Conservation (phyloP, 1,140 invertebrate genomes). For the Pissodes strobi region DNA sequence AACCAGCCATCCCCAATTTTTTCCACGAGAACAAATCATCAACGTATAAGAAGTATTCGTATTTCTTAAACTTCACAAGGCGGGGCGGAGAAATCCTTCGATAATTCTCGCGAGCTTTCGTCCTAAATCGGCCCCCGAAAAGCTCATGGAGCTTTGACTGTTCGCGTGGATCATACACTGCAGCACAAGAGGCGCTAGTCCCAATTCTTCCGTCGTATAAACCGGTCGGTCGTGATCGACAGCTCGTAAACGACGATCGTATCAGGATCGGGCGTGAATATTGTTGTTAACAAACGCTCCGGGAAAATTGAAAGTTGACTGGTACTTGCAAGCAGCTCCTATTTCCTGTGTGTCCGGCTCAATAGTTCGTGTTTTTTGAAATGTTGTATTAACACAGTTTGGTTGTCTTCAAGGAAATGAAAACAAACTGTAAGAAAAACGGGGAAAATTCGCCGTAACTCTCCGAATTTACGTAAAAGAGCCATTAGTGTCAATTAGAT, state of each 20-base stretch:
- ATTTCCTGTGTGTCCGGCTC: too few species aligned
- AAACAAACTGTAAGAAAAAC: too few species aligned
- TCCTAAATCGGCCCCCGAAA: slow-evolving; percentile 27
- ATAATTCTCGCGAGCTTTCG: slow-evolving; percentile 37
- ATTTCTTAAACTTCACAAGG: slow-evolving; percentile 19
- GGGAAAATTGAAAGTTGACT: background rate
- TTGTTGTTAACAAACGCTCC: background rate
- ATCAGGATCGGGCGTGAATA: background rate
- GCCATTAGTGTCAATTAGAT: slow-evolving; percentile 25
- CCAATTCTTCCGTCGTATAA: background rate
- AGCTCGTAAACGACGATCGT: slow-evolving; percentile 7
- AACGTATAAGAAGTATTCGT: slow-evolving; percentile 2
- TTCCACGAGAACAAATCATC: slow-evolving; percentile 21
- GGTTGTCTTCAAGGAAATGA: too few species aligned
- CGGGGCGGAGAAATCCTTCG: slow-evolving; percentile 39
- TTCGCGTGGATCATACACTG: slow-evolving; percentile 22
- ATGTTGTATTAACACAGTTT: too few species aligned
- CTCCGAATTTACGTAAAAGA: too few species aligned
- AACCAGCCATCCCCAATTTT: slow-evolving; percentile 10
- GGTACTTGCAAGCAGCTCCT: background rate
- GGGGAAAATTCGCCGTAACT: too few species aligned
- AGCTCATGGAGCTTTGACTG: slow-evolving; percentile 27
- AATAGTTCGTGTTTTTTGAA: too few species aligned
- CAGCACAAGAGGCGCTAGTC: slow-evolving; percentile 15
- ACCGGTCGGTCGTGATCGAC: slow-evolving; percentile 33